Evolutionary conservation across 1,140 invertebrate species (phyloP).

Genomic region (Monomorium pharaonis): DNA sequence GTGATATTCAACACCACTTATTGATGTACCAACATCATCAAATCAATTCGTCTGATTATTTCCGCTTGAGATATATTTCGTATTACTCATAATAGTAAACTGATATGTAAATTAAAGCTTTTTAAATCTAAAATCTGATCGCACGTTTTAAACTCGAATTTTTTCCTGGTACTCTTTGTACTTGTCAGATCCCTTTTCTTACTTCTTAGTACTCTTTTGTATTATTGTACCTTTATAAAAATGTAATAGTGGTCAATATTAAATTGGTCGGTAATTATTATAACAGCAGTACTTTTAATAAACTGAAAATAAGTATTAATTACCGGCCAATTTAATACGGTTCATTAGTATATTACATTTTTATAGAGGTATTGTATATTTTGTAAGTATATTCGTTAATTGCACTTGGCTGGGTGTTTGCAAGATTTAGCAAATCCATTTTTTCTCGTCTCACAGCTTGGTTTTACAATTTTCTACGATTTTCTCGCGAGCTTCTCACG

Average conservation of each 20-base stretch:
- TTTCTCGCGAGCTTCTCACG: neutral
- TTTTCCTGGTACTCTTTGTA: neutral
- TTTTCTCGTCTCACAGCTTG: neutral
- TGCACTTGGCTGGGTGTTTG: neutral
- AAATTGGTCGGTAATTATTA: too few species aligned
- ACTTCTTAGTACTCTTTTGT: neutral
- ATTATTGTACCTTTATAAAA: too few species aligned
- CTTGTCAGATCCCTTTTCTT: neutral
- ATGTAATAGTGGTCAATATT: too few species aligned
- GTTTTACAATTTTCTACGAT: neutral
- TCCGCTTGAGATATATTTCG: neutral
- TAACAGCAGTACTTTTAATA: too few species aligned
- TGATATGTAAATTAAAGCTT: too few species aligned
- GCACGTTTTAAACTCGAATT: neutral
- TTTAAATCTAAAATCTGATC: neutral
- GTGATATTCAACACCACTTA: too few species aligned
- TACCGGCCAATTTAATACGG: too few species aligned
- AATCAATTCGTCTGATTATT: too few species aligned
- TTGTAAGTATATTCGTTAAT: neutral
- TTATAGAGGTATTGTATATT: too few species aligned
- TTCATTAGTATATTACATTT: too few species aligned
- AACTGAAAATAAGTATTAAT: too few species aligned
- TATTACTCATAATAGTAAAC: neutral
- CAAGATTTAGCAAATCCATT: neutral
- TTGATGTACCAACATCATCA: too few species aligned